Base-by-base conservation (phyloP, 2,797 vertebrate species). In the Coilia nasus region DNA sequence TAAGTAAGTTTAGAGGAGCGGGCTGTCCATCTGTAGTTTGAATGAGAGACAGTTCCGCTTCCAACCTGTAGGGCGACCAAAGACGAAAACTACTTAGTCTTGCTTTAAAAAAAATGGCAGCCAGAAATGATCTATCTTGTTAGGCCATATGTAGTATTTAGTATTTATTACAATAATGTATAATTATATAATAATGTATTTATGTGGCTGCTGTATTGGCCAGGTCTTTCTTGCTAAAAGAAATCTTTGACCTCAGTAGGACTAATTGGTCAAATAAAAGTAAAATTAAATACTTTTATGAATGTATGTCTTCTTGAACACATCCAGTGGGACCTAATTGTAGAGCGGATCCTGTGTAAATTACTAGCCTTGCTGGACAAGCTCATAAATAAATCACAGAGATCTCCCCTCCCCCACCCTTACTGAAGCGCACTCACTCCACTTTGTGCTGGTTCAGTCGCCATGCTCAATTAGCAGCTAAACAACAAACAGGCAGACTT, bases 351-450 rank as follows among this genome's bases (percentile, higher is more conserved):
- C 35, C 11, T 21, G 71, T 44, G 71, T 17, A 78, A 78, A 78
- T 78, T 78, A 78, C 6, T 35, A 44, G 71, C 31, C 71, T 44
- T 41, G 71, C 64, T 78, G 71, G 71, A 78, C 71, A 78, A 17
- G 6, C 71, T 78, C 71, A 78, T 78, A 78, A 78, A 78, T 78
- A 78, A 31, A 31, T 78, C 71, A 44, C 14, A 1, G 46, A 92
- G 90, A 60, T 87, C 87, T 83, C 64, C 64, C 25, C 1, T 4
- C 21, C 60, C 60, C n/a, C 21, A 7, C 35, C 84, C 41, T 83
- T 86, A 54, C 50, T 9, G 7, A 54, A 54, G 9, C 50, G 46
- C 71, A 54, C 31, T 2, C 5, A 9, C 71, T 78, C 71, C 35
- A 44, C 31, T 78, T 78, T 44, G 35, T 44, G 71, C 71, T 78